Evolutionary conservation across 2,113 vertebrate species (phyloP), one percentile per base, ranked within the genome.

Genomic region (Heterotilapia buettikoferi): DNA sequence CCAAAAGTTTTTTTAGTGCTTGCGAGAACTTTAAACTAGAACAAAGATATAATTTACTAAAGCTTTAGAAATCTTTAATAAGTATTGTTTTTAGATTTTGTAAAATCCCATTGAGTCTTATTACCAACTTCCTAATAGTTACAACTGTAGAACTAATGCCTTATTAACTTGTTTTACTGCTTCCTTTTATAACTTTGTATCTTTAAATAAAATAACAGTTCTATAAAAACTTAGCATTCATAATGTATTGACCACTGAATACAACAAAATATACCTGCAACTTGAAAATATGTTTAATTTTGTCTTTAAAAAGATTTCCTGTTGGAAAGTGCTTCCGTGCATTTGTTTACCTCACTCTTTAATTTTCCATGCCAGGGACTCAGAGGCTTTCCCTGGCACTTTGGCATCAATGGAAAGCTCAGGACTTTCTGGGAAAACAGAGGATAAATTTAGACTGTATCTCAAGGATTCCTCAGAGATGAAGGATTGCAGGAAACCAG

Each of bases 301-400:
- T 18, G 40, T 29, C 16, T 76, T 76, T 47, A 19, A 76, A 50
- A n/a, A 33, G 40, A 38, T 21, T 5, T 24, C 11, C 3, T 14
- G 14, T 33, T 78, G 7, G 0, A 47, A 76, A 76, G 73, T 13
- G 18, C 45, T 78, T 8, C 26, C 6, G 0, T n/a, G 5, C 3
- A 18, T 78, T n/a, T 52, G 45, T 78, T 78, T 78, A 13, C 26
- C 45, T 52, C 18, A 19, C 45, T 78, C 45, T 33, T 31, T n/a
- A 78, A 31, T 78, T 52, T 78, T n/a, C 73, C 73, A 78, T 33
- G 26, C 26, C 18, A 52, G 26, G 26, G 45, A 78, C 18, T 43
- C 19, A 19, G 66, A 36, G 24, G 36, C 26, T 79, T 47, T 73
- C 61, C 14, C 16, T 26, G 24, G 47, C 16, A n/a, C 24, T 33